Base-by-base conservation (phyloP, 2,797 vertebrate species). In the Rhinella marina region DNA sequence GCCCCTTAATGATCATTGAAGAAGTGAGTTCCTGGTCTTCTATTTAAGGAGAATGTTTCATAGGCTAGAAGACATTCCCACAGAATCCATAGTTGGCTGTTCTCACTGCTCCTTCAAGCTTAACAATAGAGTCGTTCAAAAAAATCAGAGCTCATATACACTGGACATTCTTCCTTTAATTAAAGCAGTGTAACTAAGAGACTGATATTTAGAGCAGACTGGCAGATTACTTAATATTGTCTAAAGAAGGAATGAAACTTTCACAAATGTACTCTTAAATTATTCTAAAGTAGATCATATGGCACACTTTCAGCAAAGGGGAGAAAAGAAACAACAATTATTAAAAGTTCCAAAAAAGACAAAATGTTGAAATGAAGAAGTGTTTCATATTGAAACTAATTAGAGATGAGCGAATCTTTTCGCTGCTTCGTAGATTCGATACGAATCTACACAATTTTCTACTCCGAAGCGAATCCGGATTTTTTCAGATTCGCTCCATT, bases 31-130 rank as follows among this genome's bases (percentile, higher is more conserved):
- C 87, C 79, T 64, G 27, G 64, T 86, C 64, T 85, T 32, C 85
- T 89, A 87, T 89, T 89, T 89, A 86, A 86, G 88, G 88, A 80
- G 56, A 84, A 57, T 72, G 52, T 86, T 86, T 89, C 73, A 86
- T 41, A 86, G n/a, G 81, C 80, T 70, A 84, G 52, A 56, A 82
- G 88, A 75, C 81, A 87, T 89, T 89, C 85, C 85, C 88, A 89
- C 85, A 87, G 85, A 87, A 84, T 82, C 85, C 41, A 41, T 48
- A 70, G 68, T 80, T 86, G 73, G 79, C 72, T 79, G 62, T 75
- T 70, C 62, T 78, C 11, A 1, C 41, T 64, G 19, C 21, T 66
- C 12, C 16, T 52, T 52, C 76, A 52, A 52, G 32, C 72, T 82
- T 68, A 84, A 88, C 87, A 88, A 89, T 89, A 89, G 81, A 86